Conservation (phyloP, 2,888 invertebrate species). For the Himalopsyche japonica region DNA sequence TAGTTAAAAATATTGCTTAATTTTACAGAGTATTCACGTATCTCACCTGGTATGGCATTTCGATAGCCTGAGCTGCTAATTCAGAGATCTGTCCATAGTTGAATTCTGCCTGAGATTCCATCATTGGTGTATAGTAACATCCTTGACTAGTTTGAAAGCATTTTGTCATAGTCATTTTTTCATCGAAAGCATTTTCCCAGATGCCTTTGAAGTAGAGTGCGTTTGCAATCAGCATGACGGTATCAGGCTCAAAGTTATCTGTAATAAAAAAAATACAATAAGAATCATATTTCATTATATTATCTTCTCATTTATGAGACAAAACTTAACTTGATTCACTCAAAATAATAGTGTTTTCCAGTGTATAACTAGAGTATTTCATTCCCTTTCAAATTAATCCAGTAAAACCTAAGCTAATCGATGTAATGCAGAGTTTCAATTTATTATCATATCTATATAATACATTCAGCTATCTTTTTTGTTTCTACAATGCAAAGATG, state of each 20-base stretch:
- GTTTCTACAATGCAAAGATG: too few species aligned
- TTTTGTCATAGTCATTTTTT: constrained; percentile 51
- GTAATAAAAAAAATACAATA: constrained; percentile 42
- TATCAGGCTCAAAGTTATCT: constrained; percentile 56
- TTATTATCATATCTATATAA: too few species aligned
- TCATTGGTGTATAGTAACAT: constrained; percentile 61
- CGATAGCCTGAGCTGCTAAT: constrained; percentile 64
- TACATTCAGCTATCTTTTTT: too few species aligned
- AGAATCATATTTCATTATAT: not conserved
- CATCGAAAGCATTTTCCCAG: constrained; percentile 65
- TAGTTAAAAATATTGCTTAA: not conserved
- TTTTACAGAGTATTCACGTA: not conserved
- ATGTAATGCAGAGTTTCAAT: too few species aligned
- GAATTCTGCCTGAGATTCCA: constrained; percentile 62
- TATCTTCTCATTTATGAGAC: not conserved
- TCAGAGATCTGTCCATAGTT: constrained; percentile 61
- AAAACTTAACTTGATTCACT: not conserved
- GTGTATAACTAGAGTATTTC: too few species aligned
- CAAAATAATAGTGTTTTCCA: too few species aligned
- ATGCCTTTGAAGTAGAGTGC: constrained; percentile 69
- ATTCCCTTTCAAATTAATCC: not conserved
- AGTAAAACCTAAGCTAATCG: too few species aligned
- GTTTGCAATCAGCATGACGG: constrained; percentile 63
- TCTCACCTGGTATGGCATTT: constrained; percentile 67
- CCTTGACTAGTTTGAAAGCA: constrained; percentile 58